Evolutionary conservation across 2,113 vertebrate species (phyloP), one percentile per base, ranked within the genome.

Genomic region (Arenaria interpres): DNA sequence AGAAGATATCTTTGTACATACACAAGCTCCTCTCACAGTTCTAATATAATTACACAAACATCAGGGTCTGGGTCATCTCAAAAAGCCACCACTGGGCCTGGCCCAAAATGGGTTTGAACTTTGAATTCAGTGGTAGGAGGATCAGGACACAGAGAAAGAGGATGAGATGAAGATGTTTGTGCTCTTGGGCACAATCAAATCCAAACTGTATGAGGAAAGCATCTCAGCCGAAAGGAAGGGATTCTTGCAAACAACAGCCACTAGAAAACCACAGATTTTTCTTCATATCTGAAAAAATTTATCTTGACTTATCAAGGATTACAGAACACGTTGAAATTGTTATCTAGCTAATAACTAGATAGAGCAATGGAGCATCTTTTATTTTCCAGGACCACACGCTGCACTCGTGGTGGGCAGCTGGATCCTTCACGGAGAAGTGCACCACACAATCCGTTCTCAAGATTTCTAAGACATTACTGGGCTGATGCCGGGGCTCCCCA

Each of bases 21-120:
- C 6, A 66, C 37, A 81, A 85, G 35, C 7, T 57, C 11, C 33
- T 76, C 35, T 79, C 54, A 54, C 6, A 60, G 4, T 63, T 88
- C 48, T 64, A 25, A 24, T 27, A 3, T 13, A 82, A 64, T 5
- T 50, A 45, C 11, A n/a, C 9, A 0, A 0, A 45, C 24, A 48
- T 21, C 27, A 56, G 12, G 5, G n/a, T 37, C 33, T 64, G 37
- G 16, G 4, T 74, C 24, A 69, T 43, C 32, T 46, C 25, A 81
- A 54, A 92, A 5, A 88, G 7, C 3, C 60, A 77, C 8, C 14
- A 67, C 1, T 17, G 8, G 4, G 1, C 48, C 22, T 13, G 8
- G 83, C 7, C 1, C 30, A 72, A 75, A 85, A 72, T 18, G 1
- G 33, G 13, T 33, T 30, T 43, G 25, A 76, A 64, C 72, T 88